Conservation (phyloP, 2,888 invertebrate genomes). For the Lottia gigantea region DNA sequence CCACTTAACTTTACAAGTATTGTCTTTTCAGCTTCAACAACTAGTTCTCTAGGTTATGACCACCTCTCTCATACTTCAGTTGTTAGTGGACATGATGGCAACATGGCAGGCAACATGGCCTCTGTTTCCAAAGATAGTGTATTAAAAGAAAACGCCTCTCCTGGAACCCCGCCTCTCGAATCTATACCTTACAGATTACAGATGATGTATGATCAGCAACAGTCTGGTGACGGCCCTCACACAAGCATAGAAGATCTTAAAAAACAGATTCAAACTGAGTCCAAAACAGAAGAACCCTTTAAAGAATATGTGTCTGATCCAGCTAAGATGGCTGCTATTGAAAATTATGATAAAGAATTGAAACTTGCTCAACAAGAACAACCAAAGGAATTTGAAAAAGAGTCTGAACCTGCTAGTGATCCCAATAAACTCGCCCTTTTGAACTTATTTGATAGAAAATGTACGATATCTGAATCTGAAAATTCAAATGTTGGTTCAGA, state of each 20-base stretch:
- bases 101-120: not conserved
- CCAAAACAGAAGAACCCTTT: not conserved
- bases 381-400: not conserved
- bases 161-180: not conserved
- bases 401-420: conserved; percentile 20
- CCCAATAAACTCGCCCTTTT: conserved; percentile 41
- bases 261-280: not conserved
- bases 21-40: not conserved
- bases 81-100: not conserved
- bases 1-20: not conserved
- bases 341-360: conserved; percentile 14
- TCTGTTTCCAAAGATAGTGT: too few relatives aligned
- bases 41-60: not conserved
- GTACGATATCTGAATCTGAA: not conserved
- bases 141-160: too few relatives aligned
- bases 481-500: not conserved
- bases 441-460: conserved; percentile 32
- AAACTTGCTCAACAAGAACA: not conserved
- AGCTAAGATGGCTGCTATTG: conserved; percentile 20
- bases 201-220: not conserved
- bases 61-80: not conserved
- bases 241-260: not conserved
- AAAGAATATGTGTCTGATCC: conserved; percentile 14
- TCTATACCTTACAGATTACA: not conserved
- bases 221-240: not conserved